These are phyloP conservation scores for Drosophila pseudoananassae DNA, from an alignment of 1,140 invertebrate species.

Conservation along the genomic window DNA sequence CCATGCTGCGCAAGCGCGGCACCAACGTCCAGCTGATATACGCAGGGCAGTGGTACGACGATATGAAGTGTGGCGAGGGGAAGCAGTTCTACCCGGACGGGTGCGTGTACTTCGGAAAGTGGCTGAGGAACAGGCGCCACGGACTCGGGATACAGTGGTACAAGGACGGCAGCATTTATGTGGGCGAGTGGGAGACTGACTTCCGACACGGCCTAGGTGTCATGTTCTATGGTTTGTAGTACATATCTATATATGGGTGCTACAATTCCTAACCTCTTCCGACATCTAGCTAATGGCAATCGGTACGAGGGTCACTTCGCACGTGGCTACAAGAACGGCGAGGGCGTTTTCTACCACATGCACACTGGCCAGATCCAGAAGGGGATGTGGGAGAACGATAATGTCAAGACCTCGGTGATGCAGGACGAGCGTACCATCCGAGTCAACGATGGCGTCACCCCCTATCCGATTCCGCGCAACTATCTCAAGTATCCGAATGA, in stretches of 20 bases:
- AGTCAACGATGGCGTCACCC: constrained; percentile 37
- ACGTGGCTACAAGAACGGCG: constrained; percentile 85
- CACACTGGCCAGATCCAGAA: constrained; percentile 86
- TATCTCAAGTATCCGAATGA: constrained; percentile 66
- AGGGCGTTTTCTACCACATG: constrained; percentile 86
- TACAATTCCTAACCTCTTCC: background rate
- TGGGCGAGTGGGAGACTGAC: constrained; percentile 84
- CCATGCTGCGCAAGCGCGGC: constrained; percentile 61
- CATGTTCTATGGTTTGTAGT: constrained; percentile 69
- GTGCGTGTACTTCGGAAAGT: constrained; percentile 80
- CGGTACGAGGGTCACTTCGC: constrained; percentile 86
- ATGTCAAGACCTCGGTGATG: constrained; percentile 84
- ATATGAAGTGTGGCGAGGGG: constrained; percentile 85
- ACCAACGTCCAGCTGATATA: constrained; percentile 76
- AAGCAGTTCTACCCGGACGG: constrained; percentile 76
- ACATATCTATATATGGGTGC: background rate
- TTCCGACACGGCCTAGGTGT: constrained; percentile 84
- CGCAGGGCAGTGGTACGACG: constrained; percentile 85
- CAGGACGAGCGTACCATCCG: constrained; percentile 74
- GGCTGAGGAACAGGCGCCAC: constrained; percentile 85
- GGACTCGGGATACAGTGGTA: constrained; percentile 87
- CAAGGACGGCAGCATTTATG: constrained; percentile 84
- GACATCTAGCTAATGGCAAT: constrained; percentile 85
- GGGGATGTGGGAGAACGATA: constrained; percentile 85
- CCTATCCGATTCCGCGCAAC: constrained; percentile 64